Evolutionary conservation across 2,888 invertebrate species (phyloP).

Genomic region (Eupithecia exiguata): DNA sequence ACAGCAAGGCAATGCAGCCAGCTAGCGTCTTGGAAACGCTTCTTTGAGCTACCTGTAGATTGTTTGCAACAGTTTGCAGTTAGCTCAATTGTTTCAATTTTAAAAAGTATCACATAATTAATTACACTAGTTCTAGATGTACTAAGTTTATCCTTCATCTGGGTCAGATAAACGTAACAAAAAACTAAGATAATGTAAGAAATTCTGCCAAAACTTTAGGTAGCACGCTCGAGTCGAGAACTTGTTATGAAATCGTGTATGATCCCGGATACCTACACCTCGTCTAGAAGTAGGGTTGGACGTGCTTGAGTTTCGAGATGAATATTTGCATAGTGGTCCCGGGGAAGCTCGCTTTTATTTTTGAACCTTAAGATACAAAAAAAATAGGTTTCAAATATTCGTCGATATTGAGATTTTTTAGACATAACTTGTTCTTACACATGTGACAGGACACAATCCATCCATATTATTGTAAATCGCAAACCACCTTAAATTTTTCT

Average conservation of each 20-base stretch:
- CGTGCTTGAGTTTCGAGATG: slow-evolving; percentile 15
- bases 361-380: background rate
- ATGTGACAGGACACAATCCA: too few relatives aligned
- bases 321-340: slow-evolving; percentile 16
- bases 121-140: too few relatives aligned
- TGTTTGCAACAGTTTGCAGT: too few relatives aligned
- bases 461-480: too few relatives aligned
- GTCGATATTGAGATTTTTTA: background rate
- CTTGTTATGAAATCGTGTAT: background rate
- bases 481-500: too few relatives aligned
- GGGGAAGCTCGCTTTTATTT: slow-evolving; percentile 8
- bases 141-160: background rate
- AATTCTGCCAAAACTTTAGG: background rate
- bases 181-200: background rate
- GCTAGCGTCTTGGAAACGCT: too few relatives aligned
- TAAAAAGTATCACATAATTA: too few relatives aligned
- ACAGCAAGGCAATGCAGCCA: too few relatives aligned
- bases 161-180: background rate
- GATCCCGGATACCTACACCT: background rate
- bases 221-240: background rate
- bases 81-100: too few relatives aligned
- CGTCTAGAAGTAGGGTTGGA: slow-evolving; percentile 4
- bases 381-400: background rate
- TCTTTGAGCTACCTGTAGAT: too few relatives aligned
- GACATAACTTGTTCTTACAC: too few relatives aligned